Evolutionary conservation across 2,888 invertebrate genomes (phyloP).

Genomic region (Trisateles emortualis): DNA sequence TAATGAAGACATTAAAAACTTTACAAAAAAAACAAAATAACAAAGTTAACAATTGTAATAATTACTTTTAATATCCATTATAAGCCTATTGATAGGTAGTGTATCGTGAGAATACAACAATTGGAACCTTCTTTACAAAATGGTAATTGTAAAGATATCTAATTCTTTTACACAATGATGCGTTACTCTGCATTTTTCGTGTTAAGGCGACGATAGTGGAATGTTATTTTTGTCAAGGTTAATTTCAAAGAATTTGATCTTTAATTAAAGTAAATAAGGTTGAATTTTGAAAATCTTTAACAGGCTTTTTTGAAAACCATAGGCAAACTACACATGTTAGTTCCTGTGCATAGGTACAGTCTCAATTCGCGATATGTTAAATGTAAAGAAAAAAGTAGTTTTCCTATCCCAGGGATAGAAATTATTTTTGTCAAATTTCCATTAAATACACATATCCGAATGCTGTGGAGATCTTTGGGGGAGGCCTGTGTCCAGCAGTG

Average conservation of each 20-base stretch:
- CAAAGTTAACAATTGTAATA: constrained; percentile 15
- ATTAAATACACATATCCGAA: too few species aligned
- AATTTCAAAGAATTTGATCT: too few species aligned
- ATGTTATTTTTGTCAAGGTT: background rate
- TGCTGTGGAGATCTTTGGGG: too few species aligned
- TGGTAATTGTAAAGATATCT: constrained; percentile 50
- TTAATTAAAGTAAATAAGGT: background rate
- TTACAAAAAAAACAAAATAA: constrained; percentile 22
- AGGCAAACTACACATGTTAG: too few species aligned
- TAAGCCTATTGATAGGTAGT: constrained; percentile 37
- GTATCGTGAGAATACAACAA: constrained; percentile 28
- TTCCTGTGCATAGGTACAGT: too few species aligned
- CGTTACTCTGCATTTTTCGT: constrained; percentile 62
- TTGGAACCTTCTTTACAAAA: constrained; percentile 11
- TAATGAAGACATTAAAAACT: background rate
- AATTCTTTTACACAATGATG: constrained; percentile 57
- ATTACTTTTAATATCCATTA: constrained; percentile 28
- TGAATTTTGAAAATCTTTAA: background rate
- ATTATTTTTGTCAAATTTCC: too few species aligned
- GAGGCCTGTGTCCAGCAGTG: too few species aligned
- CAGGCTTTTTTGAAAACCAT: too few species aligned
- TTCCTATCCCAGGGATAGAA: too few species aligned
- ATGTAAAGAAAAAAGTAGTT: too few species aligned
- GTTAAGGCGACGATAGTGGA: constrained; percentile 30
- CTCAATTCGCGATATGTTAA: too few species aligned